phyloP scores from a whole-genome alignment of 1,140 invertebrate species.

The Belonocnema kinseyi region DNA sequence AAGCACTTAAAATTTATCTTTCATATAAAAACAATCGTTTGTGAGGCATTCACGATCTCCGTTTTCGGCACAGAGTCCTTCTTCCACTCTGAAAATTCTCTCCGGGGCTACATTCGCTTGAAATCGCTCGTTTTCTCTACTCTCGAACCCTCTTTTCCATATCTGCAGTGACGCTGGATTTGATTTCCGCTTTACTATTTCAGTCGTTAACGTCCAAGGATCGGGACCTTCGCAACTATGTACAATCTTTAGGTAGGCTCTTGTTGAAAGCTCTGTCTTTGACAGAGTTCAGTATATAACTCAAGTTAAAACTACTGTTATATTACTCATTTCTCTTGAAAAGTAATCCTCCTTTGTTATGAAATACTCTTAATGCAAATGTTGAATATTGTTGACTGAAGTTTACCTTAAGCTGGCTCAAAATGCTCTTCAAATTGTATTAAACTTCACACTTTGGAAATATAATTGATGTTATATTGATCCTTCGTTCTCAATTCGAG shows the following conservation, averaged over 20 bases:
- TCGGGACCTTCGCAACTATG: slow-evolving; percentile 2
- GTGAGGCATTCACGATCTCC: slow-evolving; percentile 11
- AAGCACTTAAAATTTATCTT: neutral
- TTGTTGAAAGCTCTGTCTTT: slow-evolving; percentile 9
- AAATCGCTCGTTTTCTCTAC: slow-evolving; percentile 25
- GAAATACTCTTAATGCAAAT: slow-evolving; percentile 11
- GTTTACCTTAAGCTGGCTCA: neutral
- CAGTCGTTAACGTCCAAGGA: slow-evolving; percentile 26
- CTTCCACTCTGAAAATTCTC: slow-evolving; percentile 23
- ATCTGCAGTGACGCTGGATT: slow-evolving; percentile 26
- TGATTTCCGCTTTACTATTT: slow-evolving; percentile 28
- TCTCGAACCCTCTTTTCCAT: slow-evolving; percentile 11
- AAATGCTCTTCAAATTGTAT: neutral
- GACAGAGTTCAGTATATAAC: slow-evolving; percentile 1
- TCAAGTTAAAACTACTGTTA: slow-evolving; percentile 1
- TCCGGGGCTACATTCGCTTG: slow-evolving; percentile 10
- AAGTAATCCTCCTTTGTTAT: slow-evolving; percentile 18
- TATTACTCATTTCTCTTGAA: neutral
- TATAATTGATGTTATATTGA: neutral
- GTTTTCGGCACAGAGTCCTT: slow-evolving; percentile 15
- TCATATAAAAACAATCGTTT: slow-evolving; percentile 21
- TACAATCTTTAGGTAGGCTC: slow-evolving; percentile 6
- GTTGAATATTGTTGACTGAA: neutral
- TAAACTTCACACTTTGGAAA: neutral
- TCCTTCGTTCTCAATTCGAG: too few species aligned